Base-by-base conservation (phyloP, 2,888 invertebrate species). In the Graphium colonna region DNA sequence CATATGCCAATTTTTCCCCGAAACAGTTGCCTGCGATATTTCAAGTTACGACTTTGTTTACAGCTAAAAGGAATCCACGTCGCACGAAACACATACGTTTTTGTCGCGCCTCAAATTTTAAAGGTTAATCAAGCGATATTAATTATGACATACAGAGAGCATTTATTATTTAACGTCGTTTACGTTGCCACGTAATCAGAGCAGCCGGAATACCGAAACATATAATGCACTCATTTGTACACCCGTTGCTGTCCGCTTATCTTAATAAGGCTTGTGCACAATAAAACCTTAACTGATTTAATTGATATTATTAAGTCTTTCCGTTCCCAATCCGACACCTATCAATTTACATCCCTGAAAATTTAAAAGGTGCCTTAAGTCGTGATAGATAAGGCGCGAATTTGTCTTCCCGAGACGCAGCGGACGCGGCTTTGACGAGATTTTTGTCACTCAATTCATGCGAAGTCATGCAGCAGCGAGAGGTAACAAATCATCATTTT, bases 401-500 rank as follows among this genome's bases (percentile, higher is more conserved):
- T 58, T 51, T 49, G 12, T 44, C 5, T 50, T 42, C 42, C 33
- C 21, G 41, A 41, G 44, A 5, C 43, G 51, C 28, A 52, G 48
- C 52, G 63, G 54, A 48, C 26, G 15, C 40, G 18, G 50, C 57
- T 59, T 60, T 60, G 67, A 72, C 71, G 68, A 69, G 71, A 82
- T 77, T 83, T 82, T 84, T 82, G 85, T 84, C 84, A 84, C 82
- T 81, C 80, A 77, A 76, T 81, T 78, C 79, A 79, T 77, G 77
- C 76, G 77, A 75, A 73, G 73, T 71, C 75, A 77, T 73, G 80
- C 77, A 64, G 70, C 71, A 60, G 73, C 62, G 69, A 64, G 63
- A 63, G 65, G 79, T 78, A 78, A 85, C 86, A 87, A 87, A 86
- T 87, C 87, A 87, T 83, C 71, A 76, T 81, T 85, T 87, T 86